Percentiles rank a stretch among this genome's conserved stretches.
Evolutionary conservation across 2,113 vertebrate species (phyloP).

Genomic region (Leuciscus idus): DNA sequence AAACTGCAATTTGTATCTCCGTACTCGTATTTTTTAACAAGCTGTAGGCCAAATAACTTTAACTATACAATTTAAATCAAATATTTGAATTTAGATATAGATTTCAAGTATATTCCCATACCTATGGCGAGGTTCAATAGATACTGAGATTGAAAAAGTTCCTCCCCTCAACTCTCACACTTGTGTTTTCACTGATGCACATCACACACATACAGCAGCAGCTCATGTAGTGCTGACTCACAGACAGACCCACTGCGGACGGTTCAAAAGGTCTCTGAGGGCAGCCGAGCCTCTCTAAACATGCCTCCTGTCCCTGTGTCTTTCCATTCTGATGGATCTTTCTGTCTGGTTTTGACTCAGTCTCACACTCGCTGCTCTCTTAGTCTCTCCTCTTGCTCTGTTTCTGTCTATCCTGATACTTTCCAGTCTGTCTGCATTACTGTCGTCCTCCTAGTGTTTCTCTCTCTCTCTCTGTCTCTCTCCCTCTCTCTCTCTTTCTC

Average conservation of each 20-base stretch:
- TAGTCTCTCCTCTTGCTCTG: not conserved
- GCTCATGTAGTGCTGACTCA: slow-evolving; percentile 31
- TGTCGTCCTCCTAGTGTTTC: not conserved
- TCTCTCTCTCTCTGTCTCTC: slow-evolving; percentile 24
- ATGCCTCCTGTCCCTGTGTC: slow-evolving; percentile 38
- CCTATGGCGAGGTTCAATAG: not conserved
- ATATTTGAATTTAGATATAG: not conserved
- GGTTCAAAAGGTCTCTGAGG: slow-evolving; percentile 51
- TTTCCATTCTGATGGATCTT: slow-evolving; percentile 45
- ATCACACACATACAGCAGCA: slow-evolving; percentile 35
- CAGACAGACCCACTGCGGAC: slow-evolving; percentile 11
- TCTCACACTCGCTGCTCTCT: slow-evolving; percentile 21
- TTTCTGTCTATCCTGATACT: slow-evolving; percentile 40
- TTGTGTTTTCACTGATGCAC: slow-evolving; percentile 3
- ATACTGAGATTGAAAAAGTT: not conserved
- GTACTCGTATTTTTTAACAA: not conserved
- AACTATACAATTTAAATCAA: not conserved
- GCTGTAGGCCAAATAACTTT: not conserved
- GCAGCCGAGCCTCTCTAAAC: slow-evolving; percentile 44
- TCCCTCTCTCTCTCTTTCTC: slow-evolving; percentile 37
- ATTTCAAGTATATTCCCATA: not conserved
- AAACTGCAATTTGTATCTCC: not conserved
- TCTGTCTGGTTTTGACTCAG: slow-evolving; percentile 31
- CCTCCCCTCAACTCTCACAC: not conserved
- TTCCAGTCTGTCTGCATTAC: slow-evolving; percentile 34